Percentiles rank a stretch among this genome's conserved stretches.
phyloP scores from a whole-genome alignment of 2,113 vertebrate species.

The Microtus richardsoni region DNA sequence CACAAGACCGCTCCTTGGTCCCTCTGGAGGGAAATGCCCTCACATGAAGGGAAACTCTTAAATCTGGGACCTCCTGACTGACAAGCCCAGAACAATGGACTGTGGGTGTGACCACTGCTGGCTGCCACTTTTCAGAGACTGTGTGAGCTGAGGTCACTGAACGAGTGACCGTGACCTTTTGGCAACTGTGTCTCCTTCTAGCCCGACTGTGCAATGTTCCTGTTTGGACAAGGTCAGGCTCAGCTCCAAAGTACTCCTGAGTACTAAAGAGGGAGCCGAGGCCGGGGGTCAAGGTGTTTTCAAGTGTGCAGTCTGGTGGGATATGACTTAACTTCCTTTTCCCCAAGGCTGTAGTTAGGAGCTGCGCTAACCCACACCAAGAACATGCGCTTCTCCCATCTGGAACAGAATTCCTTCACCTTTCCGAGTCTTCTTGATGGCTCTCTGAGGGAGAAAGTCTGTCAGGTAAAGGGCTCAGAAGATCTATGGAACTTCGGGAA shows the following conservation, averaged over 20 bases:
- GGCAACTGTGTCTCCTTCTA: background rate
- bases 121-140: background rate
- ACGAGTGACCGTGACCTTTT: background rate
- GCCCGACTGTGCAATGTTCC: background rate
- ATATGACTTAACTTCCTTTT: background rate
- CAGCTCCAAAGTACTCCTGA: background rate
- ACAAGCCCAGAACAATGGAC: no score
- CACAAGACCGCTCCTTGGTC: background rate
- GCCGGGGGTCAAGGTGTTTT: constrained; percentile 1
- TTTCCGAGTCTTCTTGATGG: background rate
- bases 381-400: background rate
- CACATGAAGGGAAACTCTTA: background rate
- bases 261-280: background rate
- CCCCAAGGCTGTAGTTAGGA: background rate
- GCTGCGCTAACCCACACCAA: background rate
- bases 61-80: background rate
- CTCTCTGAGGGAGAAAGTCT: background rate
- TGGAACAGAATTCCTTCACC: background rate
- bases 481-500: background rate
- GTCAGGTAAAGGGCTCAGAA: background rate
- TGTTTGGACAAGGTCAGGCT: background rate
- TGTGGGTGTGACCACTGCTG: background rate
- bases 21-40: background rate
- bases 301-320: background rate
- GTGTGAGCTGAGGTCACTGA: background rate